These are phyloP conservation scores for Pammene aurita DNA, from an alignment of 2,888 invertebrate species.

Conservation along the genomic window DNA sequence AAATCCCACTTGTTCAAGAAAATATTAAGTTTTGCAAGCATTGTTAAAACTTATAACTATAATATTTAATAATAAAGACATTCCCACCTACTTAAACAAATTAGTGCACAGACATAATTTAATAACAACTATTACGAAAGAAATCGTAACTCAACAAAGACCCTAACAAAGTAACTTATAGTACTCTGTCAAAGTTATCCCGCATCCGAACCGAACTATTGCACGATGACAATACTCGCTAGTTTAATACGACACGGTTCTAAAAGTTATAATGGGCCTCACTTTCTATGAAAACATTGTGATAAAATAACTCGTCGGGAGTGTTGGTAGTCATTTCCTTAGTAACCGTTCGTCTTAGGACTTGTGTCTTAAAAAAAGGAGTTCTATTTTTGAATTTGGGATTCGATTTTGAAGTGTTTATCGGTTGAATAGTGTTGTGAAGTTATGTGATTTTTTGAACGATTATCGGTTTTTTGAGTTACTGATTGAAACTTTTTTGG, in stretches of 20 bases:
- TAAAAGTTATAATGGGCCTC: conserved; percentile 60
- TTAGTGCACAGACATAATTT: conserved; percentile 38
- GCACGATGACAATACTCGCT: conserved; percentile 47
- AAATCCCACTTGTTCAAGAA: background rate
- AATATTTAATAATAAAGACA: background rate
- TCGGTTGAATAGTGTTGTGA: conserved; percentile 27
- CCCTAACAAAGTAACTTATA: conserved; percentile 38
- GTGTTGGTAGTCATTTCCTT: conserved; percentile 35
- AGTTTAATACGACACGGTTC: conserved; percentile 58
- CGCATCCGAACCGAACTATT: conserved; percentile 50
- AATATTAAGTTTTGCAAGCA: background rate
- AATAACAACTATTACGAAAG: conserved; percentile 37
- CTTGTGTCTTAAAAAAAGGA: conserved; percentile 32
- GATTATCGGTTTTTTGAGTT: conserved; percentile 14
- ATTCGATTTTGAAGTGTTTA: conserved; percentile 10
- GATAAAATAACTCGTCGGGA: conserved; percentile 39
- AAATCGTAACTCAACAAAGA: conserved; percentile 33
- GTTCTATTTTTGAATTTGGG: conserved; percentile 22
- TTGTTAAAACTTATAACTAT: conserved; percentile 10
- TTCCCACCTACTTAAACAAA: conserved; percentile 34
- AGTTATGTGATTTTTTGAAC: conserved; percentile 34
- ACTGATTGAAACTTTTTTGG: background rate
- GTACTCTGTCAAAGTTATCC: conserved; percentile 57
- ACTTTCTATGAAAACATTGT: conserved; percentile 42
- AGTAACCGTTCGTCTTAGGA: conserved; percentile 18